phyloP scores from a whole-genome alignment of 2,113 vertebrate species.

The Cyprinodon variegatus region DNA sequence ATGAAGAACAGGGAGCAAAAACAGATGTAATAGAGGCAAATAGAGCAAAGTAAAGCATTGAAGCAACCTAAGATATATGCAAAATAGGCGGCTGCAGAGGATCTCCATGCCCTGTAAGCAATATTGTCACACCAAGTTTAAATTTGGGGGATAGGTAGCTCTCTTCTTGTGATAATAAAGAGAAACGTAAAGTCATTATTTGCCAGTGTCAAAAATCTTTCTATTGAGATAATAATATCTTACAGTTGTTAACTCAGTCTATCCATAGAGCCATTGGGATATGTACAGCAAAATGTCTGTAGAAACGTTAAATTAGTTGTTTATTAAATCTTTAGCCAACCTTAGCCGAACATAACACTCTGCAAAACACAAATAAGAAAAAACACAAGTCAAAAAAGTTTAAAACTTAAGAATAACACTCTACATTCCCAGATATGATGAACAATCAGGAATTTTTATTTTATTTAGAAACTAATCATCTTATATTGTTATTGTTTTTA shows the following conservation, averaged over 20 bases:
- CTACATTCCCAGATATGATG: no score
- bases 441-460: no score
- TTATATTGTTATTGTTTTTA: no score
- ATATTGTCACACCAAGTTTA: neutral
- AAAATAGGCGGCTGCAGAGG: neutral
- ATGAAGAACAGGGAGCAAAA: constrained; percentile 34
- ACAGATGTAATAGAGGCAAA: constrained; percentile 52
- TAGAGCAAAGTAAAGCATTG: constrained; percentile 23
- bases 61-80: neutral
- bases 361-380: no score
- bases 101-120: neutral
- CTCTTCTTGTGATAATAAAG: neutral
- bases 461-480: no score
- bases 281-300: neutral
- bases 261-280: neutral
- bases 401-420: no score
- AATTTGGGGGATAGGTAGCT: neutral
- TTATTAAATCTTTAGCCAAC: no score
- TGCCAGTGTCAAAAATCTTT: neutral
- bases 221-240: neutral
- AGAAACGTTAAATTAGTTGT: neutral
- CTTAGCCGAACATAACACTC: no score
- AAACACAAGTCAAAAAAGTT: no score
- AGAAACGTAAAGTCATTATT: neutral
- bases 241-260: neutral